Conservation (phyloP, 2,888 invertebrate genomes). For the Ophion ellenae region DNA sequence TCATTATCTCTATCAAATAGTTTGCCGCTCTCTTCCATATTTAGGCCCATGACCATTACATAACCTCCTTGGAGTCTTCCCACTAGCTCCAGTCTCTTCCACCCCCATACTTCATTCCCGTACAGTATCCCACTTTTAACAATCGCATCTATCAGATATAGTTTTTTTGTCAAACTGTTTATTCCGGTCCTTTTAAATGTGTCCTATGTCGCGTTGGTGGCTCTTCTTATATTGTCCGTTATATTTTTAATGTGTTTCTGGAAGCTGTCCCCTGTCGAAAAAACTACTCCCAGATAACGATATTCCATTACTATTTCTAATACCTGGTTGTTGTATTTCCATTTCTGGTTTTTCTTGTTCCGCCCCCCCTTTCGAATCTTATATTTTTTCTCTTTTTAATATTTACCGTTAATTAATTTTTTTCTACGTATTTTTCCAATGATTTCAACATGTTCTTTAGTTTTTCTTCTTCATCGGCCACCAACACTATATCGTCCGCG, state of each 20-base stretch:
- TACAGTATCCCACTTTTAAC: too few relatives aligned
- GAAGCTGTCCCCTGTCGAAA: not conserved
- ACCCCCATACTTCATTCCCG: too few relatives aligned
- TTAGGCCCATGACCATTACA: too few relatives aligned
- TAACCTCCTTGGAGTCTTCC: too few relatives aligned
- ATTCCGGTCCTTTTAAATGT: too few relatives aligned
- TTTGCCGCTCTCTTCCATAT: too few relatives aligned
- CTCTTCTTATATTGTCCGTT: not conserved
- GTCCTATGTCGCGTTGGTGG: not conserved
- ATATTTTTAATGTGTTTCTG: not conserved
- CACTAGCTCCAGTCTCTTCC: too few relatives aligned
- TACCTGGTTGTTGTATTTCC: too few relatives aligned
- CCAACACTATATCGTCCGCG: not conserved
- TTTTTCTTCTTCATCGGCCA: not conserved
- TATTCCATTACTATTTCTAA: too few relatives aligned
- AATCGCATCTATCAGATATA: too few relatives aligned
- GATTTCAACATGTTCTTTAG: not conserved
- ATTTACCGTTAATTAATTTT: not conserved
- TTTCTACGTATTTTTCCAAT: not conserved
- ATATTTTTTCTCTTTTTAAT: not conserved
- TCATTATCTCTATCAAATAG: too few relatives aligned
- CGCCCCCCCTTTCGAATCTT: not conserved
- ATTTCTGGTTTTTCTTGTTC: not conserved
- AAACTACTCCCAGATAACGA: not conserved
- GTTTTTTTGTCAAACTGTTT: too few relatives aligned